These are phyloP conservation scores for Hippocampus zosterae DNA, from an alignment of 2,113 vertebrate species.

Conservation along the genomic window DNA sequence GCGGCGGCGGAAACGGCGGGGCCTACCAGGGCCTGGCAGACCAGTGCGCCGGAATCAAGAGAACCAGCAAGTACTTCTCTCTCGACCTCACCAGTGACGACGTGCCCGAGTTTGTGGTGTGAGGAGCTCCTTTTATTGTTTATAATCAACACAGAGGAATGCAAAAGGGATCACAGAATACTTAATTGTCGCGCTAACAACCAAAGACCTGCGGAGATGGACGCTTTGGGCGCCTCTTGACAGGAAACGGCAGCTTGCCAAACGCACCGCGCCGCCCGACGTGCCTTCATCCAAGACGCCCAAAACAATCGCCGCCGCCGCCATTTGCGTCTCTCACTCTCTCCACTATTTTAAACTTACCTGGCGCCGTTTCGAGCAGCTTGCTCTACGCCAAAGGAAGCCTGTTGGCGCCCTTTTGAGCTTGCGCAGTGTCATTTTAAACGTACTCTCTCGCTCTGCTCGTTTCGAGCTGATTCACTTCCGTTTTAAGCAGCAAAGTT, in stretches of 20 bases:
- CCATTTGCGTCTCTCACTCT: neutral
- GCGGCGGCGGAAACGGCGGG: slow-evolving; percentile 48
- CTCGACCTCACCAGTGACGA: slow-evolving; percentile 91
- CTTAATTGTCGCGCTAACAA: slow-evolving; percentile 41
- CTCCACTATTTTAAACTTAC: neutral
- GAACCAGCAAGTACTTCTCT: slow-evolving; percentile 97
- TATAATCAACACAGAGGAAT: slow-evolving; percentile 6
- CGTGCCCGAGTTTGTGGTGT: slow-evolving; percentile 95
- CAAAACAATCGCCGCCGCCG: slow-evolving; percentile 62
- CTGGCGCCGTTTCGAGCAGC: neutral
- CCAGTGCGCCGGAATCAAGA: slow-evolving; percentile 86
- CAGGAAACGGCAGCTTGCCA: slow-evolving; percentile 49
- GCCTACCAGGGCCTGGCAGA: slow-evolving; percentile 84
- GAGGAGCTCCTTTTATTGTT: slow-evolving; percentile 35
- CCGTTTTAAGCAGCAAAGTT: too few relatives aligned
- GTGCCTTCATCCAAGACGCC: slow-evolving; percentile 58
- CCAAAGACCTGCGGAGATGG: slow-evolving; percentile 57
- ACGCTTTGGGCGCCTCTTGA: slow-evolving; percentile 29
- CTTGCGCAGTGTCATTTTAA: neutral
- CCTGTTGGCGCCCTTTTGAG: too few relatives aligned
- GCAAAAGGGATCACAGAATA: slow-evolving; percentile 3
- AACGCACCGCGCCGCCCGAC: neutral
- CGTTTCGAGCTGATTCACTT: too few relatives aligned
- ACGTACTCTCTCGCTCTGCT: neutral
- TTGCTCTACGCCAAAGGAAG: neutral